A percentile compares a stretch with the other conserved stretches of the same genome.
Evolutionary conservation across 2,797 vertebrate genomes (phyloP).

Genomic region (Macropus fuliginosus): DNA sequence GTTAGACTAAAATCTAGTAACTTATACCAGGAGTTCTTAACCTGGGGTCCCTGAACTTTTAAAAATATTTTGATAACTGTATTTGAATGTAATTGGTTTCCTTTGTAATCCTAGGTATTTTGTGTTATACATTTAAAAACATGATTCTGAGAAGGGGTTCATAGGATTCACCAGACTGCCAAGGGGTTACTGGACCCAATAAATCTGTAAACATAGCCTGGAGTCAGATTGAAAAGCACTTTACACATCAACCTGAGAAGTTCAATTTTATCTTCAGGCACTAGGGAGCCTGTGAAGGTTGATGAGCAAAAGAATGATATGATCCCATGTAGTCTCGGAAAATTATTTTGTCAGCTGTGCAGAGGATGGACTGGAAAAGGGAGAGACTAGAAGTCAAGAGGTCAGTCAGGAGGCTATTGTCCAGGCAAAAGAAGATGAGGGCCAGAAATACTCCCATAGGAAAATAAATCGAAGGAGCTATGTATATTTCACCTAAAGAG

Average conservation of each 20-base stretch:
- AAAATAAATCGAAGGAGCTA: background rate
- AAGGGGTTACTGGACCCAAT: background rate
- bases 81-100: background rate
- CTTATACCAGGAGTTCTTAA: background rate
- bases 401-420: background rate
- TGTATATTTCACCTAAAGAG: background rate
- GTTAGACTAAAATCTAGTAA: background rate
- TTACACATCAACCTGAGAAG: background rate
- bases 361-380: background rate
- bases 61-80: background rate
- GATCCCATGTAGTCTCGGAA: background rate
- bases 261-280: background rate
- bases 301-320: background rate
- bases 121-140: background rate
- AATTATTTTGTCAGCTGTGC: background rate
- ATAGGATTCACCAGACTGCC: background rate
- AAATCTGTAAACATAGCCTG: background rate
- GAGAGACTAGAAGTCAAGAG: background rate
- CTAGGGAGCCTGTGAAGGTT: background rate
- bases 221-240: background rate
- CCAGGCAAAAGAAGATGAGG: background rate
- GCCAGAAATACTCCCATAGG: background rate
- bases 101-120: background rate
- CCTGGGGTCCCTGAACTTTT: background rate
- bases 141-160: background rate